Percentiles rank a stretch among this genome's conserved stretches.
These are phyloP conservation scores for Capromys pilorides DNA, from an alignment of 2,797 vertebrate genomes.

Conservation along the genomic window DNA sequence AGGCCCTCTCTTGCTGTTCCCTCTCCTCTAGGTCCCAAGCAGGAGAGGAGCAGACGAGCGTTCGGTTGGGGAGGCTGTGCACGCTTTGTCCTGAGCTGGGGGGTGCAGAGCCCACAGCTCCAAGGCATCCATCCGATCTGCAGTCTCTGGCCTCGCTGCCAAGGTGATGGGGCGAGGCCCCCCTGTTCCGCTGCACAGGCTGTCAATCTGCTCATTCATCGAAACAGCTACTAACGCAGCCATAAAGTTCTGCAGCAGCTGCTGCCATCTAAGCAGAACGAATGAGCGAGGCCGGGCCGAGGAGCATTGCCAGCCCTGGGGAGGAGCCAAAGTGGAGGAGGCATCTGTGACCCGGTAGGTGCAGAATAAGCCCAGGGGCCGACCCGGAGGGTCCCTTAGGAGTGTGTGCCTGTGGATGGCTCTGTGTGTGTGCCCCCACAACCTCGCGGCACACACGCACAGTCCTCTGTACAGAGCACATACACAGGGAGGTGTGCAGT, in stretches of 20 bases:
- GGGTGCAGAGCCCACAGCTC: rapidly evolving
- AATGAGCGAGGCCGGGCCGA: not conserved
- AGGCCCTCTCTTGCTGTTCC: not conserved
- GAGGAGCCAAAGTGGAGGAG: not conserved
- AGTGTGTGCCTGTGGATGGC: not conserved
- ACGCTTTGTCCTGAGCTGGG: not conserved
- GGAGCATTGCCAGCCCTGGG: rapidly evolving
- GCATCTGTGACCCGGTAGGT: rapidly evolving
- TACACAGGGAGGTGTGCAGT: rapidly evolving
- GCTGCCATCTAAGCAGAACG: not conserved
- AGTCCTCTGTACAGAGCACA: too few species aligned
- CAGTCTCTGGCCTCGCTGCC: rapidly evolving
- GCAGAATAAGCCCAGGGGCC: not conserved
- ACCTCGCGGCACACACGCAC: too few species aligned
- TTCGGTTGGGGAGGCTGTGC: rapidly evolving
- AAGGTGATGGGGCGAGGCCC: rapidly evolving
- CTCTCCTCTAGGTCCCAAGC: not conserved
- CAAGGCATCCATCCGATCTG: not conserved
- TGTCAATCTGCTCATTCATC: rapidly evolving
- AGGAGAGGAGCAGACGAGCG: not conserved
- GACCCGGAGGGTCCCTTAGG: rapidly evolving
- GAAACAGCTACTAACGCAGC: not conserved
- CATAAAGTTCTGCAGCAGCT: rapidly evolving
- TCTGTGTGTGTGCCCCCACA: too few species aligned
- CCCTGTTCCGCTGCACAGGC: rapidly evolving